A percentile compares a stretch with the other conserved stretches of the same genome.
Evolutionary conservation across 1,140 invertebrate genomes (phyloP).

Genomic region (Triops cancriformis): DNA sequence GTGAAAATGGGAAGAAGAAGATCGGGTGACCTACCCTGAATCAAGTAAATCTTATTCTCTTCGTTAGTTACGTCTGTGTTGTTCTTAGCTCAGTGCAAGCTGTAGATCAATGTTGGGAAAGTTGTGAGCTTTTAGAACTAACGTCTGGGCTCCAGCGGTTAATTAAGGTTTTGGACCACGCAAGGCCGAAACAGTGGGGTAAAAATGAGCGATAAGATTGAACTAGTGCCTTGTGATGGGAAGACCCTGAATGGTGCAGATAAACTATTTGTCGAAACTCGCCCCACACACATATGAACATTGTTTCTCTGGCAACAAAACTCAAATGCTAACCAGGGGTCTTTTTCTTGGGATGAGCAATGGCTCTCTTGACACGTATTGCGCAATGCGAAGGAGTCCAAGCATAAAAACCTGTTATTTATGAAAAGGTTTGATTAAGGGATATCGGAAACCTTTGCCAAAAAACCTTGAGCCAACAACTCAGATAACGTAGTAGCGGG

Average conservation of each 20-base stretch:
- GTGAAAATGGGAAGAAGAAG: background rate
- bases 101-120: too few species aligned
- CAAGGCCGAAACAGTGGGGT: background rate
- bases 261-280: background rate
- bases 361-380: background rate
- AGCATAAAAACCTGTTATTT: constrained; percentile 8
- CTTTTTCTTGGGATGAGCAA: background rate
- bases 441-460: background rate
- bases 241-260: background rate
- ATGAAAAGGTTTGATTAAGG: background rate
- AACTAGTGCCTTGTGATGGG: background rate
- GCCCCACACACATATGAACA: background rate
- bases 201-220: background rate
- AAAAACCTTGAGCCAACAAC: background rate
- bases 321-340: background rate
- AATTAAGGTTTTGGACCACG: background rate
- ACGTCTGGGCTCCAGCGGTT: background rate
- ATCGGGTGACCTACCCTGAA: background rate
- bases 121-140: background rate
- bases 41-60: too few species aligned
- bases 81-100: too few species aligned
- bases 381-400: background rate
- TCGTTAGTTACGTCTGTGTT: too few species aligned
- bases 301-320: constrained; percentile 3
- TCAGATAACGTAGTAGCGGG: background rate